Evolutionary conservation across 2,113 vertebrate species (phyloP).

Genomic region (Notiomystis cincta): DNA sequence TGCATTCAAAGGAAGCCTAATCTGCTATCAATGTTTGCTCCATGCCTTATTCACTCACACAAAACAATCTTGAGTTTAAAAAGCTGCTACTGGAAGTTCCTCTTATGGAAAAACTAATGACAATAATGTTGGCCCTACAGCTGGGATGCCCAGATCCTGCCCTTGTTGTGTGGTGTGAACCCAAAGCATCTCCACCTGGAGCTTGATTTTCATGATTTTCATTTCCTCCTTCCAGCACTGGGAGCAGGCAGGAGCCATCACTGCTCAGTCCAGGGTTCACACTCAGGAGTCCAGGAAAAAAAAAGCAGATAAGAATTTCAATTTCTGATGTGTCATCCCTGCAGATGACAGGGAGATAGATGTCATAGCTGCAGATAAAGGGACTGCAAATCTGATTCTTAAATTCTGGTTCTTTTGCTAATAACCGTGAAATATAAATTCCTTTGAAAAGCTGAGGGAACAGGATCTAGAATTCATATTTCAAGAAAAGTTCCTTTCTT

Average conservation of each 20-base stretch:
- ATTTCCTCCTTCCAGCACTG: too few relatives aligned
- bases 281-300: not conserved
- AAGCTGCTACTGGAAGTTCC: not conserved
- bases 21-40: not conserved
- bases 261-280: not conserved
- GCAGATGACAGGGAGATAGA: too few relatives aligned
- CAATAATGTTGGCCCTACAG: accelerated
- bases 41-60: not conserved
- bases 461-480: not conserved
- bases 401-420: not conserved
- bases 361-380: not conserved
- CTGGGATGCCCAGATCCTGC: not conserved
- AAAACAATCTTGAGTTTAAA: not conserved
- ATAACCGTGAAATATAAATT: not conserved
- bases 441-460: not conserved
- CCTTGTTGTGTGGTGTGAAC: not conserved
- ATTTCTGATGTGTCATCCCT: not conserved
- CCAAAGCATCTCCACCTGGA: not conserved
- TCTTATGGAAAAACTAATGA: not conserved
- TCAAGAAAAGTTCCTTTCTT: not conserved
- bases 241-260: not conserved
- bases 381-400: not conserved
- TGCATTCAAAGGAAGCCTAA: not conserved
- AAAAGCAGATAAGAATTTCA: not conserved
- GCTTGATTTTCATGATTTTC: not conserved